phyloP scores from a whole-genome alignment of 2,113 vertebrate species.

The Circaetus cinerascens region DNA sequence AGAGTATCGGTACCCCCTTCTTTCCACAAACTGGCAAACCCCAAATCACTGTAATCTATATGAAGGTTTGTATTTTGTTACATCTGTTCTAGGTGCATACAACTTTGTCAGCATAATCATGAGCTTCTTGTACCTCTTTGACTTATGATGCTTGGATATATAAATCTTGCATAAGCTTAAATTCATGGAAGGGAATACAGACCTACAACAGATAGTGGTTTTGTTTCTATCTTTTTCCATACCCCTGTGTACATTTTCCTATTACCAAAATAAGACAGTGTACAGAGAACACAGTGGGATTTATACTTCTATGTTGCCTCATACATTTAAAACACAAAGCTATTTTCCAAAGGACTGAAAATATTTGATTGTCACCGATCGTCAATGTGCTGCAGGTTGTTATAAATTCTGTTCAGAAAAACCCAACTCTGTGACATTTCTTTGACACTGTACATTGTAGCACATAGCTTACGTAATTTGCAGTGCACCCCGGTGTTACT shows the following conservation, averaged over 20 bases:
- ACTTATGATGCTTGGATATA: background rate
- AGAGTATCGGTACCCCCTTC: background rate
- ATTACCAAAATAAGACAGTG: background rate
- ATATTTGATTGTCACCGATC: background rate
- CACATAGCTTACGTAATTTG: background rate
- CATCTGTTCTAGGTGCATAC: background rate
- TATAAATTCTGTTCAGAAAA: slow-evolving; percentile 52
- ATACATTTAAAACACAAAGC: slow-evolving; percentile 33
- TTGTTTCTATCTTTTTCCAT: background rate
- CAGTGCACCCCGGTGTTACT: background rate
- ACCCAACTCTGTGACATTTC: background rate
- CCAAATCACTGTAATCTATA: background rate
- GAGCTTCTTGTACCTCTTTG: background rate
- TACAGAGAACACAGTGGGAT: background rate
- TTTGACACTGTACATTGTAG: background rate
- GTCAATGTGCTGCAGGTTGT: background rate
- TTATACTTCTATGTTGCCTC: background rate
- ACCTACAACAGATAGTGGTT: background rate
- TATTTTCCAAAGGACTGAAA: slow-evolving; percentile 37
- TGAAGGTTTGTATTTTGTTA: background rate
- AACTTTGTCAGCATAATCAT: background rate
- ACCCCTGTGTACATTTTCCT: background rate
- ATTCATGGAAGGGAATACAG: background rate
- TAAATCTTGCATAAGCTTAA: background rate
- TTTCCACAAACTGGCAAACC: background rate